Base-by-base conservation (phyloP, 2,888 invertebrate species). In the Tiliacea aurago region DNA sequence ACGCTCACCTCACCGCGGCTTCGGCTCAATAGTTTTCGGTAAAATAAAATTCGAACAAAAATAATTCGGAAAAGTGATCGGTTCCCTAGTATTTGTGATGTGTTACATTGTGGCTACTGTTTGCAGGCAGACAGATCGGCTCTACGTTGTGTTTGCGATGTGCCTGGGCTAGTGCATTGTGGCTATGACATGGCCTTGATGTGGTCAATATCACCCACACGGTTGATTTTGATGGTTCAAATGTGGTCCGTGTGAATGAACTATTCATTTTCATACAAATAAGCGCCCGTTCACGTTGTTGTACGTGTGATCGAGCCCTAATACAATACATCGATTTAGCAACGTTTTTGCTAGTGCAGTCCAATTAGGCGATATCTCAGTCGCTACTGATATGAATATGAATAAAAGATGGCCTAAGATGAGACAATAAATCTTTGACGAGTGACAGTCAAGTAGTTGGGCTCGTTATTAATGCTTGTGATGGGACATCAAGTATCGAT, bases 391-490 rank as follows among this genome's bases (percentile, higher is more conserved):
- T 86, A 92, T 91, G 87, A 91, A 89, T 91, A 93, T 93, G 93
- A 93, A 93, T 93, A 91, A 93, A 93, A 93, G 91, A 93, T 92
- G 88, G 85, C 84, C 74, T 80, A 86, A 89, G 91, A 90, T 87
- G 89, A 87, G 87, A 87, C 90, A 87, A 90, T 92, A 91, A 90
- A 93, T 93, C 91, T 88, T 89, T 88, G 89, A 89, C 86, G 88
- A 89, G 84, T 87, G 88, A 89, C 88, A 90, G 76, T 78, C 80
- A 84, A 85, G 81, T 83, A 87, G 83, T 81, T 70, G 76, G 71
- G 69, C 64, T 78, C 74, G 76, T 82, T 86, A 83, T 72, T 74
- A 80, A 74, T 78, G 71, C 65, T 64, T 67, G 73, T 43, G 79
- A 66, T 70, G 84, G 78, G 84, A 76, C 53, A 56, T 43, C 6